A percentile compares a stretch with the other conserved stretches of the same genome.
Evolutionary conservation across 2,113 vertebrate genomes (phyloP).

Genomic region (Ranitomeya variabilis): DNA sequence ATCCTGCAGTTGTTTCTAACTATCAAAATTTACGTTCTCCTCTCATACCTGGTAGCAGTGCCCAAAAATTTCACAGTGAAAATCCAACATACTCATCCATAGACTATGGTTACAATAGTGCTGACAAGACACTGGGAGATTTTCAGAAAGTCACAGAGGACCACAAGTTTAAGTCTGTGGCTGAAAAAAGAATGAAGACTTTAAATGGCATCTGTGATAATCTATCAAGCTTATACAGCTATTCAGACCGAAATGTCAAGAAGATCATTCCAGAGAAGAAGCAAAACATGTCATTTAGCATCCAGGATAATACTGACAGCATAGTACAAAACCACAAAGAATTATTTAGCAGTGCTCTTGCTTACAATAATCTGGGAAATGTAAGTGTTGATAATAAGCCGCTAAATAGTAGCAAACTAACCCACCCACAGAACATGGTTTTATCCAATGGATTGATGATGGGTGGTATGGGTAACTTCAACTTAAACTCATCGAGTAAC

Average conservation of each 20-base stretch:
- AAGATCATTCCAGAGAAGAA: constrained; percentile 69
- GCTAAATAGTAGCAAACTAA: constrained; percentile 46
- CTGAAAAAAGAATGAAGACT: constrained; percentile 76
- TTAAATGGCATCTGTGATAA: constrained; percentile 72
- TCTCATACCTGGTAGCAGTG: constrained; percentile 68
- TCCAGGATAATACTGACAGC: constrained; percentile 67
- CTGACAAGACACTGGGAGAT: constrained; percentile 69
- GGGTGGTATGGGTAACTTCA: constrained; percentile 68
- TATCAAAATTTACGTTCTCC: constrained; percentile 66
- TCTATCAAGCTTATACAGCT: constrained; percentile 68
- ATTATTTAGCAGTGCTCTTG: constrained; percentile 67
- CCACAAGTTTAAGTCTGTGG: constrained; percentile 68
- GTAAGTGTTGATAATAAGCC: constrained; percentile 62
- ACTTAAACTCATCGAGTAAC: constrained; percentile 63
- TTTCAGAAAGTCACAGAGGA: constrained; percentile 70
- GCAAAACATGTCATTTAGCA: constrained; percentile 64
- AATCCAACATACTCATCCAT: constrained; percentile 65
- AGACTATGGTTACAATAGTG: constrained; percentile 65
- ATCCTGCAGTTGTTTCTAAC: constrained; percentile 66
- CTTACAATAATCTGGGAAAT: constrained; percentile 67
- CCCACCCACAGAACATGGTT: constrained; percentile 61
- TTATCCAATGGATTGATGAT: constrained; percentile 68
- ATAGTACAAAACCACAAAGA: constrained; percentile 69
- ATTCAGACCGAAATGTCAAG: constrained; percentile 70
- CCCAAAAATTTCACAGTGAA: constrained; percentile 73